These are phyloP conservation scores for Setophaga coronata DNA, from an alignment of 2,113 vertebrate species.

Conservation along the genomic window DNA sequence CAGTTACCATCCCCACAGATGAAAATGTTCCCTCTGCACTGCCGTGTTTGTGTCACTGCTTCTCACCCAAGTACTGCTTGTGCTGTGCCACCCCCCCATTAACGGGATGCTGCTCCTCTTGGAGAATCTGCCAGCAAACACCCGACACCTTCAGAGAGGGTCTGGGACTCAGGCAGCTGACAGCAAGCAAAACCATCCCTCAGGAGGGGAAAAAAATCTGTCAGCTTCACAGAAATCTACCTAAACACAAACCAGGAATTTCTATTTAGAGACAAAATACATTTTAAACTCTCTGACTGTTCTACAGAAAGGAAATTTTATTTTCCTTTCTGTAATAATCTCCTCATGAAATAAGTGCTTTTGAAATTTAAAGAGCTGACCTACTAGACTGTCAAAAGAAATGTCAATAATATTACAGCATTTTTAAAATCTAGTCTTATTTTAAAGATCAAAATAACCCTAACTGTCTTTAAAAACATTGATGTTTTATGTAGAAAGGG, in stretches of 20 bases:
- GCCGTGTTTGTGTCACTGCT: neutral
- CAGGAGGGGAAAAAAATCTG: neutral
- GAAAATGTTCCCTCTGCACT: neutral
- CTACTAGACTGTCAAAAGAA: neutral
- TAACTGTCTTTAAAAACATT: neutral
- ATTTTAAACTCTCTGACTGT: neutral
- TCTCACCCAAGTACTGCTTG: neutral
- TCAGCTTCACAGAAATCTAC: neutral
- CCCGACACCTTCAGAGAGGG: neutral
- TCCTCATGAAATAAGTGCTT: neutral
- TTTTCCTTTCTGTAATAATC: neutral
- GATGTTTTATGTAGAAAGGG: neutral
- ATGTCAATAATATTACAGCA: neutral
- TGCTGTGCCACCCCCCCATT: neutral
- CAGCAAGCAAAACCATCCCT: neutral
- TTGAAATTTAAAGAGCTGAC: neutral
- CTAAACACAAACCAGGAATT: neutral
- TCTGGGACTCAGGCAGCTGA: neutral
- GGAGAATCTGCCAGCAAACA: neutral
- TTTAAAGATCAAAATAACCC: neutral
- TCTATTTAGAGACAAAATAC: neutral
- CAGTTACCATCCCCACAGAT: neutral
- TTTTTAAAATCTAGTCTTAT: neutral
- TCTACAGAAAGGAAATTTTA: neutral
- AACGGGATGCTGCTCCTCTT: neutral